Conservation (phyloP, 2,888 invertebrate genomes). For the Cataglyphis albicans region DNA sequence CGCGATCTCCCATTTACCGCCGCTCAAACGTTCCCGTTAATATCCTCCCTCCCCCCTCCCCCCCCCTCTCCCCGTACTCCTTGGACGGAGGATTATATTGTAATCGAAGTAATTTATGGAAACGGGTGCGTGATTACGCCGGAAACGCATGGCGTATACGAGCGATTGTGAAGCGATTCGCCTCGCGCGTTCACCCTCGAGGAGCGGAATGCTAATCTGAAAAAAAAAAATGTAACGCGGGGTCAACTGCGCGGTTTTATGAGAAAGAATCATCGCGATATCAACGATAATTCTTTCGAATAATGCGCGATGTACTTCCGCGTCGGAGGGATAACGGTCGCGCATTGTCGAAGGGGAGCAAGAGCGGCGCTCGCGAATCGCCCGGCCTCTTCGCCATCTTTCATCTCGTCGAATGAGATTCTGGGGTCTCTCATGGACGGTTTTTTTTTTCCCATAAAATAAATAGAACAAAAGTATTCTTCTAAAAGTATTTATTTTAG, state of each 20-base stretch:
- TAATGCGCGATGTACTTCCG: constrained; percentile 39
- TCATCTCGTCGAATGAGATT: constrained; percentile 15
- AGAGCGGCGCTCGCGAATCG: constrained; percentile 36
- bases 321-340: constrained; percentile 14
- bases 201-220: constrained; percentile 45
- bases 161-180: constrained; percentile 29
- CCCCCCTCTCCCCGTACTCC: not conserved
- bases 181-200: constrained; percentile 26
- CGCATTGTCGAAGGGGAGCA: constrained; percentile 13
- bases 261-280: constrained; percentile 52
- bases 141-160: constrained; percentile 37
- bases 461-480: not conserved
- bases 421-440: constrained; percentile 3
- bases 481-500: not conserved
- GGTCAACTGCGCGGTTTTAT: constrained; percentile 38
- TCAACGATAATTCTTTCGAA: constrained; percentile 37
- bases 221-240: constrained; percentile 4
- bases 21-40: constrained; percentile 64
- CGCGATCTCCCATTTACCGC: constrained; percentile 60
- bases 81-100: constrained; percentile 63
- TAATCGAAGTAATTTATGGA: constrained; percentile 72
- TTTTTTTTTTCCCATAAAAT: not conserved
- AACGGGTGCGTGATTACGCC: constrained; percentile 52
- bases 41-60: not conserved
- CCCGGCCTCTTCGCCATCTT: constrained; percentile 12